These are phyloP conservation scores for Platycercus adscitus DNA, from an alignment of 2,113 vertebrate species.

Conservation along the genomic window DNA sequence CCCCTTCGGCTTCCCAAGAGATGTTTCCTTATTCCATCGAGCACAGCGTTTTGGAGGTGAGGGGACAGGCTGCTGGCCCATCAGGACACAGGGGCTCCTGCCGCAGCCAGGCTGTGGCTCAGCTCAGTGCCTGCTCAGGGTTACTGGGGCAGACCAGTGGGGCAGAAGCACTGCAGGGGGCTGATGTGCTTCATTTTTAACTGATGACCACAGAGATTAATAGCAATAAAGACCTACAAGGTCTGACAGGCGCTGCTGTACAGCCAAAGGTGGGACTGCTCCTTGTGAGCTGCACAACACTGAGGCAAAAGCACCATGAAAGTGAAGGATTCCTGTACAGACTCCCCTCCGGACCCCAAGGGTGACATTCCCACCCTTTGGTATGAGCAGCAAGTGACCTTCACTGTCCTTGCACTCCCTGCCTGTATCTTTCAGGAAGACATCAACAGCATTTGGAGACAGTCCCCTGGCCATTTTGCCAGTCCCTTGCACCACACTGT, in stretches of 20 bases:
- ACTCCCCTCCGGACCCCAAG: too few relatives aligned
- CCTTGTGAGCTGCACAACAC: not conserved
- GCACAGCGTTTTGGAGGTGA: not conserved
- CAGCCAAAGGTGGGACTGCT: fast-evolving
- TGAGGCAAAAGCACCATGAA: fast-evolving
- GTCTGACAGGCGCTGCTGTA: not conserved
- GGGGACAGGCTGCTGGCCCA: not conserved
- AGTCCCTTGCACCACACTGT: not conserved
- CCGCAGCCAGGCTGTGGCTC: not conserved
- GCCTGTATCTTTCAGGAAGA: not conserved
- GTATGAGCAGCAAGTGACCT: not conserved
- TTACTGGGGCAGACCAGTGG: fast-evolving
- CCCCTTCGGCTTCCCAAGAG: not conserved
- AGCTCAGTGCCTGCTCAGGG: not conserved
- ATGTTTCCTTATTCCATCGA: not conserved
- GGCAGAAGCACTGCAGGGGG: not conserved
- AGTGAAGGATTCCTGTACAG: not conserved
- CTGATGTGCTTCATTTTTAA: not conserved
- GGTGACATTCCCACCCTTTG: not conserved
- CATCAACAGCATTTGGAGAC: not conserved
- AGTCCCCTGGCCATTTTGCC: not conserved
- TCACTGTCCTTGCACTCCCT: not conserved
- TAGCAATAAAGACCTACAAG: fast-evolving
- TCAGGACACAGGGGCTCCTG: not conserved
- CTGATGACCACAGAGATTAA: not conserved